Evolutionary conservation across 2,797 vertebrate species (phyloP).

Genomic region (Nasua narica): DNA sequence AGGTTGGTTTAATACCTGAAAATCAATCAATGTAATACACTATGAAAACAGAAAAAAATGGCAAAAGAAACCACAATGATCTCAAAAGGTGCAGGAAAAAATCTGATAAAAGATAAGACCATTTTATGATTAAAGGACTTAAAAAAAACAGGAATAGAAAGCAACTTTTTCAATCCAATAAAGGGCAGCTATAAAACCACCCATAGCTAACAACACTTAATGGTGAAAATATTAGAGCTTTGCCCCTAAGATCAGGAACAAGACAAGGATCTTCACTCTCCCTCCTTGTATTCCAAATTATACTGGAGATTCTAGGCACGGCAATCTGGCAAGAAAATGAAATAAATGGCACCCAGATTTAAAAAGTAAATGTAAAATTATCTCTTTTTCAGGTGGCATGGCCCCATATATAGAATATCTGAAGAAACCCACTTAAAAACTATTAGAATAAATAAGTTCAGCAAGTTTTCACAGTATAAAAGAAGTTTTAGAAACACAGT

Average conservation of each 20-base stretch:
- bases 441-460: background rate
- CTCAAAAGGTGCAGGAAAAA: background rate
- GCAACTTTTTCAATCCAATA: background rate
- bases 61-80: background rate
- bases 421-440: background rate
- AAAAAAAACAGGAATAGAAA: background rate
- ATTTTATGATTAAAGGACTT: background rate
- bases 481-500: background rate
- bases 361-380: background rate
- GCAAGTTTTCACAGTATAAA: background rate
- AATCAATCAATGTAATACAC: background rate
- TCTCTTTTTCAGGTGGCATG: background rate
- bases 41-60: background rate
- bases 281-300: background rate
- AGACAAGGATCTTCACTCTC: background rate
- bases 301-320: background rate
- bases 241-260: background rate
- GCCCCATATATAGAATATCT: background rate
- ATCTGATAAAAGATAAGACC: background rate
- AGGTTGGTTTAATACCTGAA: background rate
- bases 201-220: background rate
- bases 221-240: background rate
- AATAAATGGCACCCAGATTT: background rate
- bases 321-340: background rate
- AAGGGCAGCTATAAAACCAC: background rate